phyloP scores from a whole-genome alignment of 2,113 vertebrate species.

The Acinonyx jubatus region DNA sequence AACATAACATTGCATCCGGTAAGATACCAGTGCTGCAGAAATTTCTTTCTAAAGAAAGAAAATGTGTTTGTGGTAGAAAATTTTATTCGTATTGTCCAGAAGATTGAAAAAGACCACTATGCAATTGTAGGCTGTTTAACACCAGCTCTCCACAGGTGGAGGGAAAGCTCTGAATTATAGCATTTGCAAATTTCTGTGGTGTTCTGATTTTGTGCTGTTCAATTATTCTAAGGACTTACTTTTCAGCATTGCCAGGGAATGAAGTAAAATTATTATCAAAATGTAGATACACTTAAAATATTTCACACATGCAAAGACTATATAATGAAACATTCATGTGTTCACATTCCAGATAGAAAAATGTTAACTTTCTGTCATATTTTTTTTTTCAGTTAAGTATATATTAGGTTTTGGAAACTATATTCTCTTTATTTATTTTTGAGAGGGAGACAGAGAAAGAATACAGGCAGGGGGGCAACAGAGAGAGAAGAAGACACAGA shows the following conservation, averaged over 20 bases:
- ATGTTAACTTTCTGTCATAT: neutral
- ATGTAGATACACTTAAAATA: neutral
- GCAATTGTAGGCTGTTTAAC: neutral
- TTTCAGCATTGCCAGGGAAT: neutral
- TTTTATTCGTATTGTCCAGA: slow-evolving; percentile 11
- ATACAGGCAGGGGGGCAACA: too few species aligned
- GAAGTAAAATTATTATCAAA: neutral
- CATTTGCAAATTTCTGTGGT: neutral
- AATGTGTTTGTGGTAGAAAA: slow-evolving; percentile 44
- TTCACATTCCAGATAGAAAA: neutral
- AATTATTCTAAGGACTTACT: neutral
- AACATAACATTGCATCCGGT: neutral
- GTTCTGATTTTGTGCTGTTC: neutral
- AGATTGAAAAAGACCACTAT: neutral
- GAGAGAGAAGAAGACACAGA: too few species aligned
- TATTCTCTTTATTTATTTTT: neutral
- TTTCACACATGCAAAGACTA: neutral
- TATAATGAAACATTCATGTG: neutral
- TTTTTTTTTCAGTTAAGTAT: neutral
- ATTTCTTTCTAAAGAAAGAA: neutral
- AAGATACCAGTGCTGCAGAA: neutral
- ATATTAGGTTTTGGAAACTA: neutral
- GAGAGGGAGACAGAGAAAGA: too few species aligned
- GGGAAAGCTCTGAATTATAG: neutral
- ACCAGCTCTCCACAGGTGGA: neutral